Conservation (phyloP, 2,888 invertebrate genomes). For the Crossocerus cetratus region DNA sequence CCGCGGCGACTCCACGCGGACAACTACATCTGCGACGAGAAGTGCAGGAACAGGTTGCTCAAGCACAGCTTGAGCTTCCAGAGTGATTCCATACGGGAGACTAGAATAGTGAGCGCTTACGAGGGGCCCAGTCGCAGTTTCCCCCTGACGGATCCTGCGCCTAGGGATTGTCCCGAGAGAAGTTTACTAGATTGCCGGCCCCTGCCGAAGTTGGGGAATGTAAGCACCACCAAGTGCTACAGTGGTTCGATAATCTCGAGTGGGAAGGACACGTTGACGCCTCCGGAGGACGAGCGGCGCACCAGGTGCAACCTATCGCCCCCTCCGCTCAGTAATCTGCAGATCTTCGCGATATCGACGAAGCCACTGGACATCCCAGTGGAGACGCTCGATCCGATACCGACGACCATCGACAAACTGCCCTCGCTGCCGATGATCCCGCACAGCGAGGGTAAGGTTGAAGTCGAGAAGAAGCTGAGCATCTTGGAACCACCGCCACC, state of each 20-base stretch:
- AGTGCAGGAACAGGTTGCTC: constrained; percentile 44
- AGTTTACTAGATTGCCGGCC: not conserved
- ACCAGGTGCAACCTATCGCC: constrained; percentile 53
- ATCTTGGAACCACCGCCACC: constrained; percentile 74
- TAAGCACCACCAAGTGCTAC: constrained; percentile 54
- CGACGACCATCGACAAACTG: constrained; percentile 64
- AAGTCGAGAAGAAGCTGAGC: constrained; percentile 68
- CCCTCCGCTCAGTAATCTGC: constrained; percentile 69
- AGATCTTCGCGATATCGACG: constrained; percentile 72
- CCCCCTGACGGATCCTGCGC: constrained; percentile 4
- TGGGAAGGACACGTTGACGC: constrained; percentile 10
- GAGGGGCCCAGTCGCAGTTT: constrained; percentile 56
- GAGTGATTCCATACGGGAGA: constrained; percentile 44
- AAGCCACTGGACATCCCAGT: constrained; percentile 70
- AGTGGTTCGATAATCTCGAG: constrained; percentile 48
- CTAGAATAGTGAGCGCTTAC: constrained; percentile 46
- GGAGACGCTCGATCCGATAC: constrained; percentile 55
- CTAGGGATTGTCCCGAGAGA: not conserved
- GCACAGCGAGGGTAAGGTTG: constrained; percentile 44
- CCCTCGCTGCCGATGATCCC: constrained; percentile 69
- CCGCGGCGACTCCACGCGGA: constrained; percentile 41
- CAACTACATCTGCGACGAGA: constrained; percentile 60
- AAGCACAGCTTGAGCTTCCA: constrained; percentile 66
- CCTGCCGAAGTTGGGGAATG: constrained; percentile 54
- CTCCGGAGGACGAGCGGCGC: constrained; percentile 18